Evolutionary conservation across 2,888 invertebrate genomes (phyloP).

Genomic region (Acanthococcus lagerstroemiae): DNA sequence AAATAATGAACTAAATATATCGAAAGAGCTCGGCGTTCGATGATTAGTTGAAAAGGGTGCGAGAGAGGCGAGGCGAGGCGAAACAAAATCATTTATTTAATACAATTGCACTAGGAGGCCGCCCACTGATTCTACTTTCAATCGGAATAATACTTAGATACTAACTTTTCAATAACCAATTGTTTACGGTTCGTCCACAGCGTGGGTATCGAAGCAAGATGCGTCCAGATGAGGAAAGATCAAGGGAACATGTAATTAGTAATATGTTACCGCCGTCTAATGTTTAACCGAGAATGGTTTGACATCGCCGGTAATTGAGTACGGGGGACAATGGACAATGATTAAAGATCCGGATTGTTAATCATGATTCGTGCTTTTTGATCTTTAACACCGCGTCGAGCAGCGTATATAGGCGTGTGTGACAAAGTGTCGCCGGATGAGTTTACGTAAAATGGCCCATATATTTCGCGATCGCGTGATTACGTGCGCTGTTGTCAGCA

Average conservation of each 20-base stretch:
- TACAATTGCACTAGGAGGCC: constrained; percentile 26
- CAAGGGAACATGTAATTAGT: constrained; percentile 16
- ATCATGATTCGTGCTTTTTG: constrained; percentile 17
- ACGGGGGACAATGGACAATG: constrained; percentile 25
- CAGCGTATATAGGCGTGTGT: too few relatives aligned
- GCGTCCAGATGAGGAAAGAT: constrained; percentile 14
- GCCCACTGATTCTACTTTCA: constrained; percentile 29
- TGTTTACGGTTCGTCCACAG: constrained; percentile 23
- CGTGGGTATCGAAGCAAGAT: constrained; percentile 26
- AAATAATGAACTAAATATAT: constrained; percentile 25
- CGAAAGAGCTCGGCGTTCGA: not conserved
- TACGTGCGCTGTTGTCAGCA: too few relatives aligned
- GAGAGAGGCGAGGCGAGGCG: constrained; percentile 1
- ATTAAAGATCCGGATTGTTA: constrained; percentile 17
- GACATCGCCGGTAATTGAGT: constrained; percentile 27
- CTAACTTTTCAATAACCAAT: constrained; percentile 28
- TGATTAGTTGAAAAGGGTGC: not conserved
- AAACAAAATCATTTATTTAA: constrained; percentile 25
- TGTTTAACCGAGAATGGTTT: constrained; percentile 18
- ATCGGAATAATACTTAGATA: constrained; percentile 23
- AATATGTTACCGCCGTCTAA: not conserved
- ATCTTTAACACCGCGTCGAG: too few relatives aligned
- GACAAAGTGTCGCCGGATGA: too few relatives aligned
- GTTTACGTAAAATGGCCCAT: too few relatives aligned
- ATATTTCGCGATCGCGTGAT: too few relatives aligned